Evolutionary conservation across 2,113 vertebrate species (phyloP), one percentile per base, ranked within the genome.

Genomic region (Callipepla californica): DNA sequence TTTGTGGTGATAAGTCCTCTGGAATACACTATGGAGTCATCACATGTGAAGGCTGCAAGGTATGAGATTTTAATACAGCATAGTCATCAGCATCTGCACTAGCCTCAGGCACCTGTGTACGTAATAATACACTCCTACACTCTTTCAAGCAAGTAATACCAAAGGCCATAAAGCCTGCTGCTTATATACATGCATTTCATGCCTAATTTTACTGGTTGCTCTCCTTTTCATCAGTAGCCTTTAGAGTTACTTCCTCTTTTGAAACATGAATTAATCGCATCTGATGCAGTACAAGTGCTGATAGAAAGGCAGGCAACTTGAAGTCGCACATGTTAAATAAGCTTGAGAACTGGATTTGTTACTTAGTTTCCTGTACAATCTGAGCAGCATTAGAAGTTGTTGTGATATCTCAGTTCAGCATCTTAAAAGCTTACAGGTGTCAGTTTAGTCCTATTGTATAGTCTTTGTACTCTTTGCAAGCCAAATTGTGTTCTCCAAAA

Each of bases 11-110:
- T 98, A 99, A 99, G 96, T 99, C 99, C 91, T 99, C 99, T 83
- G 99, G 99, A 96, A 99, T 99, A 98, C 99, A 99, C 97, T 99
- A 99, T 89, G 99, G 99, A 97, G 99, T 99, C 97, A 99, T 99
- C 96, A 99, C 99, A 7, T 99, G 99, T 96, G 99, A 99, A 98
- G 99, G 99, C 95, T 99, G 99, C 97, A 99, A 99, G 99, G 99
- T 99, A 98, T 95, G 98, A 85, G 50, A 80, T 67, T 82, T 93
- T 74, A 78, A n/a, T 80, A 83, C 11, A 40, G 42, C 59, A 13
- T 4, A 45, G 65, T 90, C 70, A 50, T 79, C 68, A 85, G 62
- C 55, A 59, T 88, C 83, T 74, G 18, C 67, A 74, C 68, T 90
- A 91, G 48, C 92, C 90, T 81, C 65, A 16, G 47, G 83, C 55